Percentiles rank a stretch among this genome's conserved stretches.
Conservation (phyloP, 1,140 invertebrate genomes). For the Drosophila triauraria region DNA sequence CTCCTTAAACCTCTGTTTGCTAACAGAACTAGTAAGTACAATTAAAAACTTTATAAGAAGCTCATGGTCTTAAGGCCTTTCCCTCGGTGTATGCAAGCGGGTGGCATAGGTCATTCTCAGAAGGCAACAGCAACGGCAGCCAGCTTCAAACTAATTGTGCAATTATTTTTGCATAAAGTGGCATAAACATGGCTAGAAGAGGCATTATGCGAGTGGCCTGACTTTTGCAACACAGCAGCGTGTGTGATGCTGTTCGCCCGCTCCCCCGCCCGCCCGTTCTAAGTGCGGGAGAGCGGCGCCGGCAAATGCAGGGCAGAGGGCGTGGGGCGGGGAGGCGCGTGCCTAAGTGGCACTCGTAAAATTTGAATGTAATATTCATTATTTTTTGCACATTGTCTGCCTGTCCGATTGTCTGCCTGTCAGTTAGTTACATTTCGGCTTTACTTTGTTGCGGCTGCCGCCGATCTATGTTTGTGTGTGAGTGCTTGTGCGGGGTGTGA, state of each 20-base stretch:
- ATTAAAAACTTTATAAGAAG: neutral
- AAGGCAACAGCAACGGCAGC: constrained; percentile 45
- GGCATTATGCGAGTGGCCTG: constrained; percentile 83
- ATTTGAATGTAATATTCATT: constrained; percentile 84
- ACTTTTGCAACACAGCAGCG: constrained; percentile 77
- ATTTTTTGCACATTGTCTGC: constrained; percentile 79
- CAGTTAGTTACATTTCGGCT: constrained; percentile 51
- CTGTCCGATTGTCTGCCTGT: constrained; percentile 28
- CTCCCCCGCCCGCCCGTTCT: neutral
- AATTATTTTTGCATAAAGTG: constrained; percentile 85
- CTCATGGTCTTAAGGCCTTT: neutral
- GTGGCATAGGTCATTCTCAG: constrained; percentile 41
- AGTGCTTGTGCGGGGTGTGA: neutral
- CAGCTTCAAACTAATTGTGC: constrained; percentile 85
- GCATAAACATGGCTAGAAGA: constrained; percentile 84
- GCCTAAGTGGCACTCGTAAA: constrained; percentile 81
- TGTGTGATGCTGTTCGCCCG: constrained; percentile 36
- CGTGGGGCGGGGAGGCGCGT: constrained; percentile 39
- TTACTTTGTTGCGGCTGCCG: constrained; percentile 42
- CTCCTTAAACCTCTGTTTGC: too few relatives aligned
- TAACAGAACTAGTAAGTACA: too few relatives aligned
- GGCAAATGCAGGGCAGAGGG: neutral
- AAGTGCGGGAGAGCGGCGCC: constrained; percentile 1
- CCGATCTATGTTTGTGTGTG: neutral
- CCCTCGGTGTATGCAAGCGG: constrained; percentile 4